Evolutionary conservation across 2,797 vertebrate species (phyloP).

Genomic region (Euphonia xanthogaster): DNA sequence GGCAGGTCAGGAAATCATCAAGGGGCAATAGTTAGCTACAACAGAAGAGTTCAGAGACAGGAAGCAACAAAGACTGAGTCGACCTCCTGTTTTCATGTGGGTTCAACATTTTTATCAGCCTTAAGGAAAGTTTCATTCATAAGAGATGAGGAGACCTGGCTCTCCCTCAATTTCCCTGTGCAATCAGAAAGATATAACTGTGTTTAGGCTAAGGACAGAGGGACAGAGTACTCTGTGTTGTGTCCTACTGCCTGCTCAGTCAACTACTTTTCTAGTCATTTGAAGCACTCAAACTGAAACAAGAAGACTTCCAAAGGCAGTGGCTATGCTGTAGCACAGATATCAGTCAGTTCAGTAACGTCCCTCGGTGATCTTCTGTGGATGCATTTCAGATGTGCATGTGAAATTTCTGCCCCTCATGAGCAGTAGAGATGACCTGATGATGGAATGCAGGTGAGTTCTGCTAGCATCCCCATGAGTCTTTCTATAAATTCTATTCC

Average conservation of each 20-base stretch:
- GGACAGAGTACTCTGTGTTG: not conserved
- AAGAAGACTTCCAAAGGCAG: not conserved
- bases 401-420: not conserved
- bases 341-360: not conserved
- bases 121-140: conserved; percentile 11
- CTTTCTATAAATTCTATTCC: conserved; percentile 15
- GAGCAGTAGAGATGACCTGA: not conserved
- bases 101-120: not conserved
- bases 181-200: not conserved
- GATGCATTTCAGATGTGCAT: not conserved
- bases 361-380: not conserved
- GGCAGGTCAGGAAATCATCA: not conserved
- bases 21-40: not conserved
- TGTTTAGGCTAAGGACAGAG: not conserved
- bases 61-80: conserved; percentile 46
- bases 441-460: not conserved
- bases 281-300: not conserved
- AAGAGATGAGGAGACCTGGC: not conserved
- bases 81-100: conserved; percentile 25
- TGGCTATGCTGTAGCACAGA: not conserved
- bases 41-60: conserved; percentile 5
- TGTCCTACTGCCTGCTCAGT: not conserved
- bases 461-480: conserved; percentile 7
- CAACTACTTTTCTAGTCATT: not conserved
- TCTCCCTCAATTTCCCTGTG: not conserved